These are phyloP conservation scores for Acanthosepion pharaonis DNA, from an alignment of 2,888 invertebrate genomes.

Conservation along the genomic window DNA sequence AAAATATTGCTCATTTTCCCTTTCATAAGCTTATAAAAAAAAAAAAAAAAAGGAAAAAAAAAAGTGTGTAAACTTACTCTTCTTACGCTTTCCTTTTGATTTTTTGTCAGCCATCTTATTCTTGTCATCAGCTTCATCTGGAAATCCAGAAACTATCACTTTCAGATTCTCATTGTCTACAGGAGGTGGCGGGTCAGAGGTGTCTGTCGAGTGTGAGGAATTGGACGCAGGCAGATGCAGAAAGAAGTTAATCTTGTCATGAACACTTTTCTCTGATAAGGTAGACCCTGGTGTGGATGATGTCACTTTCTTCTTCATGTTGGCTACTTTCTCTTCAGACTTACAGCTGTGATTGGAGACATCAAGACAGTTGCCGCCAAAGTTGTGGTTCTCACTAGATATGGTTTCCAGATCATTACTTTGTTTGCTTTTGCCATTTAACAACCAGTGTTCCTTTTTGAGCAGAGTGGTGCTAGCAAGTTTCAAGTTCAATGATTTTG, in stretches of 20 bases:
- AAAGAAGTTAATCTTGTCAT: not conserved
- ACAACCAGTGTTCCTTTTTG: conserved; percentile 8
- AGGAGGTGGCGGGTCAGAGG: not conserved
- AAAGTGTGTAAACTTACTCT: not conserved
- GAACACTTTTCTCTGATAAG: not conserved
- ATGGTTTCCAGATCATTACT: not conserved
- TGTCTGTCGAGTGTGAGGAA: not conserved
- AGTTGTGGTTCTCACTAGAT: not conserved
- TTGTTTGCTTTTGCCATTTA: not conserved
- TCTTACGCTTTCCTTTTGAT: conserved; percentile 38
- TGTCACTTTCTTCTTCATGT: not conserved
- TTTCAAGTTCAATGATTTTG: conserved; percentile 34
- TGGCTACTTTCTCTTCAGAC: not conserved
- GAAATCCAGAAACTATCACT: not conserved
- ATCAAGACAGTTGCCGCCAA: conserved; percentile 21
- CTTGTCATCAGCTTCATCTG: conserved; percentile 11
- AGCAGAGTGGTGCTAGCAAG: not conserved
- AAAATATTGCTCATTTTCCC: too few relatives aligned
- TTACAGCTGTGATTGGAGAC: not conserved
- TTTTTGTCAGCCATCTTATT: conserved; percentile 39
- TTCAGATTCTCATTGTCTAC: not conserved
- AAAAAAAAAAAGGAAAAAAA: not conserved
- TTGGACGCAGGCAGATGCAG: not conserved
- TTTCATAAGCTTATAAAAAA: not conserved
- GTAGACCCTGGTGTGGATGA: not conserved